A percentile compares a stretch with the other conserved stretches of the same genome.
Evolutionary conservation across 2,797 vertebrate genomes (phyloP).

Genomic region (Antennarius maculatus): DNA sequence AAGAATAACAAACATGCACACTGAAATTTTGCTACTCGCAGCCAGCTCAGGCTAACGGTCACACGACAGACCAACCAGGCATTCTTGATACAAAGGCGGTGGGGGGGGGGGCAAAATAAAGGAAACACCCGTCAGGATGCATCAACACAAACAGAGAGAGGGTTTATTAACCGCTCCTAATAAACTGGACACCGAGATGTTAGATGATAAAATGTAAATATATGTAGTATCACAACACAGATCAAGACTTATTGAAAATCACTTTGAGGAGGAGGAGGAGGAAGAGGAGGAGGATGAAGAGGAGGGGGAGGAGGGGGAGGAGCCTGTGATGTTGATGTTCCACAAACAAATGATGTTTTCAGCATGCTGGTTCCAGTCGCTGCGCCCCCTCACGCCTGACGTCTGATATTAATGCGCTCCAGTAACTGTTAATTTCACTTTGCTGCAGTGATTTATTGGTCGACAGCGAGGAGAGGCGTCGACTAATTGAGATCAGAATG

Average conservation of each 20-base stretch:
- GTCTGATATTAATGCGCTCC: slow-evolving; percentile 98
- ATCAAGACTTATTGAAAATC: neutral
- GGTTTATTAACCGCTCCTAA: neutral
- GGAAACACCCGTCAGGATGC: neutral
- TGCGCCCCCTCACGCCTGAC: slow-evolving; percentile 92
- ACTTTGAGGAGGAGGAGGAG: slow-evolving; percentile 72
- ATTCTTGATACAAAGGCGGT: too few relatives aligned
- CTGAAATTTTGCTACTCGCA: too few relatives aligned
- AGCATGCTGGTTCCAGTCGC: slow-evolving; percentile 91
- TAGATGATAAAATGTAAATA: too few relatives aligned
- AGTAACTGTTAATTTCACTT: slow-evolving; percentile 99
- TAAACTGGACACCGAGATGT: neutral
- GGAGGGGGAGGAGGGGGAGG: slow-evolving; percentile 31
- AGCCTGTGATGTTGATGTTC: slow-evolving; percentile 95
- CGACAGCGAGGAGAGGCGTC: slow-evolving; percentile 93
- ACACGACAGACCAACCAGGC: too few relatives aligned
- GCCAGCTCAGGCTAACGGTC: too few relatives aligned
- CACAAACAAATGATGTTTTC: slow-evolving; percentile 98
- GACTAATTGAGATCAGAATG: slow-evolving; percentile 99
- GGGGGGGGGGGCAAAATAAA: neutral
- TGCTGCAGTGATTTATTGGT: slow-evolving; percentile 98
- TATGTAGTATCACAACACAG: neutral
- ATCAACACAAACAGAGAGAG: too few relatives aligned
- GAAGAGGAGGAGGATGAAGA: slow-evolving; percentile 72
- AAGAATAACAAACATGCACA: too few relatives aligned